A percentile compares a stretch with the other conserved stretches of the same genome.
Evolutionary conservation across 1,140 invertebrate genomes (phyloP).

Genomic region (Drosophila erecta): DNA sequence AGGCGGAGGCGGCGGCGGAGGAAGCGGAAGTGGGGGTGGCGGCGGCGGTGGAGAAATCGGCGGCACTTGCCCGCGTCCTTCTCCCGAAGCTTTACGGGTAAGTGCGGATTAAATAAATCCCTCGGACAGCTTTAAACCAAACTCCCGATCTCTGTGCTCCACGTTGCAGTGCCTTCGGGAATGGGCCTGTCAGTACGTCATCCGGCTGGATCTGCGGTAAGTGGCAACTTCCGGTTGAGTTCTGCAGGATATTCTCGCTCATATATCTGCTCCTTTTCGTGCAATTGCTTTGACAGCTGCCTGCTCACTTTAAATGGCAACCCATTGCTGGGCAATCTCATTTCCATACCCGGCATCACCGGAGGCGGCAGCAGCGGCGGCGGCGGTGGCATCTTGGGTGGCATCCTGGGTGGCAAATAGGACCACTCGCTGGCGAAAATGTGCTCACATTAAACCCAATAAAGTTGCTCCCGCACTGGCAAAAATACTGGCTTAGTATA

Average conservation of each 20-base stretch:
- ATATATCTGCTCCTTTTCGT: slow-evolving; percentile 16
- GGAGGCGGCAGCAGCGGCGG: slow-evolving; percentile 42
- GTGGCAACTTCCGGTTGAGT: slow-evolving; percentile 30
- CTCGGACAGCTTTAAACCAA: slow-evolving; percentile 4
- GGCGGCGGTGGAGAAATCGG: slow-evolving; percentile 5
- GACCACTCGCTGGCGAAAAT: slow-evolving; percentile 19
- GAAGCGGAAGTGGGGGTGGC: background rate
- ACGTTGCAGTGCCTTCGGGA: slow-evolving; percentile 61
- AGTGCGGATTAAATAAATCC: slow-evolving; percentile 26
- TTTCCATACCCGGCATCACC: slow-evolving; percentile 61
- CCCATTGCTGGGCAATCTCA: slow-evolving; percentile 71
- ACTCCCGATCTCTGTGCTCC: slow-evolving; percentile 8
- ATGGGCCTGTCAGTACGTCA: slow-evolving; percentile 72
- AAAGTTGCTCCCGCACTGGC: slow-evolving; percentile 22
- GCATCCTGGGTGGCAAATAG: slow-evolving; percentile 44
- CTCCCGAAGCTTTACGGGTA: slow-evolving; percentile 49
- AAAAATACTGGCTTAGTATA: background rate
- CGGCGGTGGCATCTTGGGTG: slow-evolving; percentile 54
- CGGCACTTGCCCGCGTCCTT: slow-evolving; percentile 54
- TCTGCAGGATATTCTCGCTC: slow-evolving; percentile 2
- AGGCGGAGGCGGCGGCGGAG: slow-evolving; percentile 2
- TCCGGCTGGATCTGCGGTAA: slow-evolving; percentile 77
- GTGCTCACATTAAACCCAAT: slow-evolving; percentile 63
- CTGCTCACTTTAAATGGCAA: slow-evolving; percentile 71
- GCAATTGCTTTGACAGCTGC: slow-evolving; percentile 57